A percentile compares a stretch with the other conserved stretches of the same genome.
Conservation (phyloP, 92 coral and sea anemone species). For the Parazoanthus darwini region DNA sequence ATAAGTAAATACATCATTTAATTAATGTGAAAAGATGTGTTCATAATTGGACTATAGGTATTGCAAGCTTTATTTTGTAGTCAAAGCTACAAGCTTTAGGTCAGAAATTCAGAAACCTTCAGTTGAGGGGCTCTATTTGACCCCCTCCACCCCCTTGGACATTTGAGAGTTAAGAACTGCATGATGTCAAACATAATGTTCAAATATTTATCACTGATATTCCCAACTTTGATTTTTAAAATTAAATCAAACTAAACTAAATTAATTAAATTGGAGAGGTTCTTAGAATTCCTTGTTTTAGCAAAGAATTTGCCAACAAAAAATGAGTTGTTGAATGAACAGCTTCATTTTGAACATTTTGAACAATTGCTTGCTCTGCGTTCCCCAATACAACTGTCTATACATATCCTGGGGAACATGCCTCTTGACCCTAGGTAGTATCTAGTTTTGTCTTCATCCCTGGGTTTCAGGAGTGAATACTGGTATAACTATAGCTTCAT, state of each 20-base stretch:
- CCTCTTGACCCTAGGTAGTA: background rate
- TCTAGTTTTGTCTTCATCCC: background rate
- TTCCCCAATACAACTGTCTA: background rate
- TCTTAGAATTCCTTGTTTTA: background rate
- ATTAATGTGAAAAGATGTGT: no score
- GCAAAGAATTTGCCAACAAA: background rate
- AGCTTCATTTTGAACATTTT: background rate
- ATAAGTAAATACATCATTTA: no score
- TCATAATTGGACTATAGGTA: no score
- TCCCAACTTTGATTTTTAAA: background rate
- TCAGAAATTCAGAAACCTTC: no score
- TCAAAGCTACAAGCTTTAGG: no score
- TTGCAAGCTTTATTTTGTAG: no score
- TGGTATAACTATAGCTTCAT: background rate
- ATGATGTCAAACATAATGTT: background rate
- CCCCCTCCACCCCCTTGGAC: no score
- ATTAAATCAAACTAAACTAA: background rate
- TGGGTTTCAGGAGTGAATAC: background rate
- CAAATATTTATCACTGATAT: no score
- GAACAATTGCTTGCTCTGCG: background rate
- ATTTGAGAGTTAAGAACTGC: background rate
- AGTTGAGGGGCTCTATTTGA: no score
- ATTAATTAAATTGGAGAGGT: constrained; percentile 1
- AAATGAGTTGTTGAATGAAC: background rate
- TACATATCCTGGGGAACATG: background rate